These are phyloP conservation scores for Leptinotarsa texana DNA, from an alignment of 1,140 invertebrate genomes.

Conservation along the genomic window DNA sequence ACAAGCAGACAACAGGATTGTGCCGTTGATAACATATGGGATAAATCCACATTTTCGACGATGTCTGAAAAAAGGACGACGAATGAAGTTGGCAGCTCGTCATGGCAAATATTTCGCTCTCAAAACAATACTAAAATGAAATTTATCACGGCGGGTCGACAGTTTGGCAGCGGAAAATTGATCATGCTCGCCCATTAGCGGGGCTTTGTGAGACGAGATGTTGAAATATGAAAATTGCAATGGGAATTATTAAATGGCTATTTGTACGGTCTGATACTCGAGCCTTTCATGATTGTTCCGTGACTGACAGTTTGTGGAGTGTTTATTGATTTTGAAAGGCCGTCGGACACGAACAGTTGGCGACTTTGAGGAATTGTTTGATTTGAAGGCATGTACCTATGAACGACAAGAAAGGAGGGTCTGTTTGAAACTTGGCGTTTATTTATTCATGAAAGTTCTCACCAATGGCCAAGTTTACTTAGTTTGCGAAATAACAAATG, in stretches of 20 bases:
- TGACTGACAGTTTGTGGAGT: background rate
- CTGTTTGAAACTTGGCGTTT: too few relatives aligned
- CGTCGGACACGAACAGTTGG: background rate
- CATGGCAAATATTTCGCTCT: conserved; percentile 44
- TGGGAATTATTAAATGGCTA: conserved; percentile 16
- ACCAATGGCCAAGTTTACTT: too few relatives aligned
- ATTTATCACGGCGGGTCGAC: conserved; percentile 43
- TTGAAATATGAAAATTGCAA: conserved; percentile 21
- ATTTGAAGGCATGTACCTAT: too few relatives aligned
- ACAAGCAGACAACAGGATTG: conserved; percentile 32
- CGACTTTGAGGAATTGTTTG: too few relatives aligned
- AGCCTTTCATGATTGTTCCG: background rate
- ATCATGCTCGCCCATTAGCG: conserved; percentile 38
- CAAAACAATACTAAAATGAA: conserved; percentile 44
- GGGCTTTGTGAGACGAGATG: conserved; percentile 27
- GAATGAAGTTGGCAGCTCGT: conserved; percentile 44
- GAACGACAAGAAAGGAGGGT: too few relatives aligned
- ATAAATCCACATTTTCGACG: conserved; percentile 37
- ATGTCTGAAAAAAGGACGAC: conserved; percentile 40
- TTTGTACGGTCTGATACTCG: conserved; percentile 11
- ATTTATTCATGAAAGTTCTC: too few relatives aligned
- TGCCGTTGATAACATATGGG: conserved; percentile 38
- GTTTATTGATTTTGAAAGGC: conserved; percentile 2
- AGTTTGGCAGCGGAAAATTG: conserved; percentile 45
- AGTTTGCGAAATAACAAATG: too few relatives aligned